Conservation (phyloP, 1,140 invertebrate genomes). For the Maconellicoccus hirsutus region DNA sequence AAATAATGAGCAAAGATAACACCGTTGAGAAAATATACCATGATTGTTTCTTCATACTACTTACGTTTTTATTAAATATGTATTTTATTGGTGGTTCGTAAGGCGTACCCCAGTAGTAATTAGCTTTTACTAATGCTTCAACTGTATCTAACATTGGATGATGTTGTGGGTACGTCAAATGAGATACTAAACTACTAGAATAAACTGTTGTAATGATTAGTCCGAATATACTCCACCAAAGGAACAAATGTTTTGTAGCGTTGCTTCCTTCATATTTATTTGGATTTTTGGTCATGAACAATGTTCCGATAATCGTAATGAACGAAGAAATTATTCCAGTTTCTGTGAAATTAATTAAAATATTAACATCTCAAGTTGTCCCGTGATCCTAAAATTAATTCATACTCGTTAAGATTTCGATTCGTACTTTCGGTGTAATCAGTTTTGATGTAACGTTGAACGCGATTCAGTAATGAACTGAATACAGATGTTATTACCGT, state of each 20-base stretch:
- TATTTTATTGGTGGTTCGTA: conserved; percentile 13
- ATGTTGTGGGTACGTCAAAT: conserved; percentile 17
- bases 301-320: conserved; percentile 21
- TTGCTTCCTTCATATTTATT: background rate
- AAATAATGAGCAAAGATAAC: background rate
- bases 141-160: background rate
- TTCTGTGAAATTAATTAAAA: background rate
- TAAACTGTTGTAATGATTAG: conserved; percentile 24
- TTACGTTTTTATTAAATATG: conserved; percentile 24
- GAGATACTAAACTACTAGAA: conserved; percentile 24
- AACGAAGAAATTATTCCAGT: conserved; percentile 1
- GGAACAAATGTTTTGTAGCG: conserved; percentile 23
- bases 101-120: conserved; percentile 20
- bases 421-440: background rate
- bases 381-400: no score
- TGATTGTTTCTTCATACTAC: background rate
- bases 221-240: conserved; percentile 25
- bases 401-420: no score
- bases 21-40: no score
- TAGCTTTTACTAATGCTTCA: conserved; percentile 6
- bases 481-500: background rate
- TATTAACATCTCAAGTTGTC: no score
- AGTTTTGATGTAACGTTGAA: conserved; percentile 9
- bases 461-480: background rate
- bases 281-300: conserved; percentile 22